Evolutionary conservation across 2,888 invertebrate genomes (phyloP).

Genomic region (Hyposoter didymator): DNA sequence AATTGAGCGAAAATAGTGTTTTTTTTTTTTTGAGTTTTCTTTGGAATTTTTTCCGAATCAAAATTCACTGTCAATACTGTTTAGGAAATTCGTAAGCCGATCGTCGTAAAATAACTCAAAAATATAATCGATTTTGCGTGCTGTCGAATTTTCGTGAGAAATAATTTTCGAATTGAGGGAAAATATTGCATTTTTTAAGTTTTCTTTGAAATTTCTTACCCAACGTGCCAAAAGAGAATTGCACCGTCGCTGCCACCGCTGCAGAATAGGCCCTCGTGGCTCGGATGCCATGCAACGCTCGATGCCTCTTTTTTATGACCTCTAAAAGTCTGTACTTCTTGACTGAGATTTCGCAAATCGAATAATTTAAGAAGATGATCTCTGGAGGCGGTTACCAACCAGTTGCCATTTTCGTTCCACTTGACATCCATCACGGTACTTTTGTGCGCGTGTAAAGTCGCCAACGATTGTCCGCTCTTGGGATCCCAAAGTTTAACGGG

Average conservation of each 20-base stretch:
- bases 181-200: neutral
- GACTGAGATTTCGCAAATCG: conserved; percentile 97
- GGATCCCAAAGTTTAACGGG: conserved; percentile 99
- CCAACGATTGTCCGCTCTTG: conserved; percentile 96
- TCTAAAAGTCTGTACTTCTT: conserved; percentile 98
- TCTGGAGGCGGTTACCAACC: conserved; percentile 99
- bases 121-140: neutral
- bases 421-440: conserved; percentile 99
- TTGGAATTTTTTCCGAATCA: neutral
- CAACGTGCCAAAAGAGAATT: conserved; percentile 99
- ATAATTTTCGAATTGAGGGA: neutral
- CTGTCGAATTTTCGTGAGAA: neutral
- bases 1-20: too few species aligned
- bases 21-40: too few species aligned
- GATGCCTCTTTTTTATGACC: conserved; percentile 99
- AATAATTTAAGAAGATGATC: conserved; percentile 99
- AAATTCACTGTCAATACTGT: neutral
- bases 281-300: conserved; percentile 99
- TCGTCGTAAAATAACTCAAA: too few species aligned
- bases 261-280: conserved; percentile 98
- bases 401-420: conserved; percentile 99
- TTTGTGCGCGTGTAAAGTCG: conserved; percentile 99
- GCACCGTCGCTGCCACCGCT: conserved; percentile 99
- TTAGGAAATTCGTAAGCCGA: neutral
- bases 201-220: conserved; percentile 85